A percentile compares a stretch with the other conserved stretches of the same genome.
phyloP scores from a whole-genome alignment of 2,113 vertebrate genomes.

The Sylvilagus bachmani region DNA sequence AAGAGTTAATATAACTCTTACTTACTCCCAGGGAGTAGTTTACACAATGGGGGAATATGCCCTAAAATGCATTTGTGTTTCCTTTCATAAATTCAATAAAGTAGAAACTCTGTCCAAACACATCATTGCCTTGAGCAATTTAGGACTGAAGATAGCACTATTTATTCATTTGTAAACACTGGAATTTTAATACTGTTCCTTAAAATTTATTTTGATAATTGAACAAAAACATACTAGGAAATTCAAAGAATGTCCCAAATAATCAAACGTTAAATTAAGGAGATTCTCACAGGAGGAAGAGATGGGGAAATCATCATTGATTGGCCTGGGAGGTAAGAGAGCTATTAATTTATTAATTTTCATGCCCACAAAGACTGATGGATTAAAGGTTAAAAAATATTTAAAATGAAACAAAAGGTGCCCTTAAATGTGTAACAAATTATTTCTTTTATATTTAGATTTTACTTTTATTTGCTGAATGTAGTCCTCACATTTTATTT shows the following conservation, averaged over 20 bases:
- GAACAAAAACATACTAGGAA: slow-evolving; percentile 57
- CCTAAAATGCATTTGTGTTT: slow-evolving; percentile 36
- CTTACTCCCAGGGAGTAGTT: slow-evolving; percentile 58
- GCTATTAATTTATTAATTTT: slow-evolving; percentile 71
- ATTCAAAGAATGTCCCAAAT: slow-evolving; percentile 60
- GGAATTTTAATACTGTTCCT: slow-evolving; percentile 22
- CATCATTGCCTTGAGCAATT: slow-evolving; percentile 1
- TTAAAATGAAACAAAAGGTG: slow-evolving; percentile 47
- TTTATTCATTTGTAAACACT: slow-evolving; percentile 26
- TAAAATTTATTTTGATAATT: slow-evolving; percentile 63
- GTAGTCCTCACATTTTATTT: slow-evolving; percentile 24
- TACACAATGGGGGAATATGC: slow-evolving; percentile 43
- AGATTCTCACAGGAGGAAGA: slow-evolving; percentile 63
- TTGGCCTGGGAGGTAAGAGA: slow-evolving; percentile 56
- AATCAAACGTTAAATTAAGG: slow-evolving; percentile 74
- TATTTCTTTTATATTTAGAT: slow-evolving; percentile 13
- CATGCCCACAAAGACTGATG: slow-evolving; percentile 36
- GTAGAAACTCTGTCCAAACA: slow-evolving; percentile 2
- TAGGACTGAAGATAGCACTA: not conserved
- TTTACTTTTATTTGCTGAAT: slow-evolving; percentile 51
- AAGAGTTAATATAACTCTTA: slow-evolving; percentile 71
- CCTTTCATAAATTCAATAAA: slow-evolving; percentile 64
- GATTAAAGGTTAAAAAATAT: slow-evolving; percentile 55
- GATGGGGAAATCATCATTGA: slow-evolving; percentile 53
- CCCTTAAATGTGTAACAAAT: slow-evolving; percentile 19